Evolutionary conservation across 2,797 vertebrate species (phyloP), one percentile per base, ranked within the genome.

Genomic region (Falco berigora): DNA sequence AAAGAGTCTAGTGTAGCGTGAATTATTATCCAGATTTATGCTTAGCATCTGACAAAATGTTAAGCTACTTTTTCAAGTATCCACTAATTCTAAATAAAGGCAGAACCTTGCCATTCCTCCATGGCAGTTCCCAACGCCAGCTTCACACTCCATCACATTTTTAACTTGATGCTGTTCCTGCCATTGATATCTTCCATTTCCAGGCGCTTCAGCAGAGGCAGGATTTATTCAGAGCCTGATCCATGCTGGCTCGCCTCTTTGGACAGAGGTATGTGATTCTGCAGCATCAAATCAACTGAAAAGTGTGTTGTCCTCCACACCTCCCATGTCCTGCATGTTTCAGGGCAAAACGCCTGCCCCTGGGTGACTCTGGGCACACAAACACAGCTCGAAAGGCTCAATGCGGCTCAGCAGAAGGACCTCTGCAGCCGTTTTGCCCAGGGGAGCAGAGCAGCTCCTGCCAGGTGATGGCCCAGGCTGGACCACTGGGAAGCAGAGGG

Each of bases 1-100:
- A 96, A 96, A 95, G 83, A 89, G 93, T 63, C 94, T 89, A 85
- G 88, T 55, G 92, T 85, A 93, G 90, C 49, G 1, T 95, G 92
- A 96, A 95, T 96, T 95, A 96, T 96, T 94, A 93, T 72, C 88
- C 92, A 95, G 94, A 96, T 95, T 96, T 95, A 96, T 93, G 95
- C 81, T 91, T 64, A 92, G 88, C 80, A 92, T 93, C 94, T 93
- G 92, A 97, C 74, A 89, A 95, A 95, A 93, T 0, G 9, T 77
- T 94, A n/a, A 92, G 93, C 86, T 87, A 64, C 23, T 89, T 89
- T 88, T 93, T 95, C 86, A 95, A 94, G 80, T 91, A 92, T 75
- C 94, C 64, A 27, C 64, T 95, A 87, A 93, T 82, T 95, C 90
- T 71, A 89, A 95, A 80, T 56, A 93, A 85, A 95, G 80, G 83